Evolutionary conservation across 2,888 invertebrate species (phyloP).

Genomic region (Standfussiana lucernea): DNA sequence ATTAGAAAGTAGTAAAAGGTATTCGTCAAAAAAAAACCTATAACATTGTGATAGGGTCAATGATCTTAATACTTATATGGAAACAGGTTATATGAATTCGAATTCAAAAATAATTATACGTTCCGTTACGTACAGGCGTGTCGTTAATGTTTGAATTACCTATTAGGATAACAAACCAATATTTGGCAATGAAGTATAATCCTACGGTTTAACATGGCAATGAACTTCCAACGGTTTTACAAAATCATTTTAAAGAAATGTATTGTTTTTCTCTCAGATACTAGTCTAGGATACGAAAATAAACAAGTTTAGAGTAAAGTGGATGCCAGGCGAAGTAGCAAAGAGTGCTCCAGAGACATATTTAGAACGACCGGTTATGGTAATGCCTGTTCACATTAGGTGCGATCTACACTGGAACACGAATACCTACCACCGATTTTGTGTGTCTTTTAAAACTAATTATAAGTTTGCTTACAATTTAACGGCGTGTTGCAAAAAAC

Average conservation of each 20-base stretch:
- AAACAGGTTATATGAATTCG: constrained; percentile 17
- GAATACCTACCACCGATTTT: neutral
- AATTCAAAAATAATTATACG: neutral
- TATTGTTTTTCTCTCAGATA: neutral
- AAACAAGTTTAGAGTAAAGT: neutral
- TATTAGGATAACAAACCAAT: neutral
- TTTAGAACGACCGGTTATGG: neutral
- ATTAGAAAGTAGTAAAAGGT: constrained; percentile 69
- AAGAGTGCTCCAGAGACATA: neutral
- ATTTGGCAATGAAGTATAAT: neutral
- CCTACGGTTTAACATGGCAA: too few relatives aligned
- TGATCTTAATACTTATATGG: constrained; percentile 10
- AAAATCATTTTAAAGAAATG: neutral
- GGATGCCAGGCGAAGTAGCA: neutral
- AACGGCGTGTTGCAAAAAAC: neutral
- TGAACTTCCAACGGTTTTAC: neutral
- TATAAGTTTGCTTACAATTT: neutral
- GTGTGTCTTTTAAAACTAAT: neutral
- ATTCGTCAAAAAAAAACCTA: constrained; percentile 43
- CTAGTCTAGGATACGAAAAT: neutral
- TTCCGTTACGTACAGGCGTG: neutral
- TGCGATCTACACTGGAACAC: neutral
- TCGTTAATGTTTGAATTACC: neutral
- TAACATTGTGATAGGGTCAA: constrained; percentile 6
- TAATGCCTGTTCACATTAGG: neutral